Evolutionary conservation across 2,797 vertebrate species (phyloP).

Genomic region (Echiichthys vipera): DNA sequence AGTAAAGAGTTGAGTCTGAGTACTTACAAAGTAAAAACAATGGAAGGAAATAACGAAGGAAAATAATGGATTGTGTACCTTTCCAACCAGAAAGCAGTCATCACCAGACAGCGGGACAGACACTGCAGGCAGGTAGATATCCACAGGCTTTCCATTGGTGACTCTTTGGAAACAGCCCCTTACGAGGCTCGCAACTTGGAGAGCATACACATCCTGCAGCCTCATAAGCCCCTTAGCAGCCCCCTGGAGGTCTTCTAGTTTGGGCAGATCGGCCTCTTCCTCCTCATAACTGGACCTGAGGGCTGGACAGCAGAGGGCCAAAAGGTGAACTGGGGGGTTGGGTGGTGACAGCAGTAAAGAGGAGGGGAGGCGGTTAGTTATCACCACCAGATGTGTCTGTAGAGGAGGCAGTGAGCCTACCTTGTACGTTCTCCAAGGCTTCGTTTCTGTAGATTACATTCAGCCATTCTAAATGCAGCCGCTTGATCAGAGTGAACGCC

Average conservation of each 20-base stretch:
- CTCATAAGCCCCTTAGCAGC: conserved; percentile 92
- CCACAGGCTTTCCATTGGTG: conserved; percentile 54
- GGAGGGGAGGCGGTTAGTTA: conserved; percentile 10
- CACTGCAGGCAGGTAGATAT: conserved; percentile 83
- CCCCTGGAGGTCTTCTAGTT: conserved; percentile 90
- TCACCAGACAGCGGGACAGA: conserved; percentile 87
- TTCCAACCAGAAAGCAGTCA: conserved; percentile 95
- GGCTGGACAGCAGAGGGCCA: conserved; percentile 75
- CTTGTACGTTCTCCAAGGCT: conserved; percentile 87
- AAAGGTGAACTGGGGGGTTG: conserved; percentile 43
- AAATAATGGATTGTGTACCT: conserved; percentile 80
- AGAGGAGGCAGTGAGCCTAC: conserved; percentile 69
- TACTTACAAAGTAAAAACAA: not conserved
- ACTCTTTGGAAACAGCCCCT: conserved; percentile 87
- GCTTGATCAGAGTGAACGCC: conserved; percentile 93
- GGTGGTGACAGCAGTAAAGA: conserved; percentile 32
- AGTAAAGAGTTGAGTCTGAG: not conserved
- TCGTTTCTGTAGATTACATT: conserved; percentile 89
- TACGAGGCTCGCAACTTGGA: conserved; percentile 87
- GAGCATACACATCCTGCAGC: conserved; percentile 93
- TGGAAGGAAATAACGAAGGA: not conserved
- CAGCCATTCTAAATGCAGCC: conserved; percentile 92
- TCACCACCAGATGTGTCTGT: conserved; percentile 63
- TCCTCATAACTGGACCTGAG: conserved; percentile 87
- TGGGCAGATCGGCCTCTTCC: conserved; percentile 86